Evolutionary conservation across 1,140 invertebrate species (phyloP).

Genomic region (Achatina immaculata): DNA sequence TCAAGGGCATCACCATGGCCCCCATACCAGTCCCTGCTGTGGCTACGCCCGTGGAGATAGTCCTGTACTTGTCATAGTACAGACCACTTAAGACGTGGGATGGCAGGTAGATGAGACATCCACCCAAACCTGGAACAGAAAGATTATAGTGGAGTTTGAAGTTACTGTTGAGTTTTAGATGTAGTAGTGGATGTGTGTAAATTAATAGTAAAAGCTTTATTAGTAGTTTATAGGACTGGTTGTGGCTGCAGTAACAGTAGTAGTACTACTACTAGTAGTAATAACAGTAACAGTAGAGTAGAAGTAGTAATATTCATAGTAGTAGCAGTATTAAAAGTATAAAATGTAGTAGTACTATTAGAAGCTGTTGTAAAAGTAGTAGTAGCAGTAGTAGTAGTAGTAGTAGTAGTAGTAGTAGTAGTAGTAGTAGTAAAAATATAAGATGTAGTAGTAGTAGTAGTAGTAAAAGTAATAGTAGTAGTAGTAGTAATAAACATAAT

Average conservation of each 20-base stretch:
- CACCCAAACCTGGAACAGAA: constrained; percentile 53
- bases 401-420: too few species aligned
- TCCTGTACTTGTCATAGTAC: constrained; percentile 91
- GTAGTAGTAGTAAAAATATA: too few species aligned
- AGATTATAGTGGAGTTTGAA: background rate
- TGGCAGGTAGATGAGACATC: constrained; percentile 42
- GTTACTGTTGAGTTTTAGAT: background rate
- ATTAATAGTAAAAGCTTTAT: background rate
- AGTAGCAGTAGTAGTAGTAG: too few species aligned
- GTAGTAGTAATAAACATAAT: too few species aligned
- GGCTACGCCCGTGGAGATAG: constrained; percentile 88
- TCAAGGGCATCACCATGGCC: constrained; percentile 80
- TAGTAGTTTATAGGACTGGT: background rate
- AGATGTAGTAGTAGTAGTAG: too few species aligned
- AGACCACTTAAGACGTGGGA: constrained; percentile 75
- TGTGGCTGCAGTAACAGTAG: background rate
- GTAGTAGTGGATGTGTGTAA: background rate
- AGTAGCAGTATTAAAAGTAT: too few species aligned
- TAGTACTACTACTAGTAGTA: too few species aligned
- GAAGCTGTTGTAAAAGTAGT: too few species aligned
- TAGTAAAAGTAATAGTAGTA: too few species aligned
- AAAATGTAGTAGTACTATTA: too few species aligned
- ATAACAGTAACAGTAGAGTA: too few species aligned
- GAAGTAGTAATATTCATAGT: too few species aligned
- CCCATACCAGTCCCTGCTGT: constrained; percentile 93